Evolutionary conservation across 1,140 invertebrate genomes (phyloP).

Genomic region (Akabosia matsudoensis): DNA sequence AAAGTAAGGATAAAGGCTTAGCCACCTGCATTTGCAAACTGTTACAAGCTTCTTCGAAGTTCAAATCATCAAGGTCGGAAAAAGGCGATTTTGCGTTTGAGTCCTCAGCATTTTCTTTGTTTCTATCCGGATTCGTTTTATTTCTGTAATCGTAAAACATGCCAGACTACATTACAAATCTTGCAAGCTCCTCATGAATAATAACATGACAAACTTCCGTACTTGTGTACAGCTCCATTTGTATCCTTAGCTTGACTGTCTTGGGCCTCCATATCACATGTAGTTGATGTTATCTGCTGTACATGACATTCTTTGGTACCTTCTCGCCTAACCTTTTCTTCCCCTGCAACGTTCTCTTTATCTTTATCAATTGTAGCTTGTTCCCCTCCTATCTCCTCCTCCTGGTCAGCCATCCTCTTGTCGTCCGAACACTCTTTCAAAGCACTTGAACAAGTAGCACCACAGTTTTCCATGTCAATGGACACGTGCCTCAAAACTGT

Average conservation of each 20-base stretch:
- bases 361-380: too few relatives aligned
- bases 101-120: background rate
- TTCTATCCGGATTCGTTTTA: too few relatives aligned
- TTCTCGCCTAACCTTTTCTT: too few relatives aligned
- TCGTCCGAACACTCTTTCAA: background rate
- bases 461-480: background rate
- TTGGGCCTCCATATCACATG: too few relatives aligned
- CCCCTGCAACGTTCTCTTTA: too few relatives aligned
- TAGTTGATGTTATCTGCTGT: too few relatives aligned
- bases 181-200: background rate
- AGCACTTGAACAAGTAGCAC: background rate
- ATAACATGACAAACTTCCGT: background rate
- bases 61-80: background rate
- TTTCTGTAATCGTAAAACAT: background rate
- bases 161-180: background rate
- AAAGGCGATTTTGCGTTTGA: background rate
- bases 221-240: background rate
- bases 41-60: conserved; percentile 13
- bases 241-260: background rate
- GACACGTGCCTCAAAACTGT: background rate
- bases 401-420: too few relatives aligned
- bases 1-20: background rate
- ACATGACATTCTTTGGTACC: too few relatives aligned
- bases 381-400: too few relatives aligned
- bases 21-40: background rate